Evolutionary conservation across 2,797 vertebrate species (phyloP).

Genomic region (Sarcoramphus papa): DNA sequence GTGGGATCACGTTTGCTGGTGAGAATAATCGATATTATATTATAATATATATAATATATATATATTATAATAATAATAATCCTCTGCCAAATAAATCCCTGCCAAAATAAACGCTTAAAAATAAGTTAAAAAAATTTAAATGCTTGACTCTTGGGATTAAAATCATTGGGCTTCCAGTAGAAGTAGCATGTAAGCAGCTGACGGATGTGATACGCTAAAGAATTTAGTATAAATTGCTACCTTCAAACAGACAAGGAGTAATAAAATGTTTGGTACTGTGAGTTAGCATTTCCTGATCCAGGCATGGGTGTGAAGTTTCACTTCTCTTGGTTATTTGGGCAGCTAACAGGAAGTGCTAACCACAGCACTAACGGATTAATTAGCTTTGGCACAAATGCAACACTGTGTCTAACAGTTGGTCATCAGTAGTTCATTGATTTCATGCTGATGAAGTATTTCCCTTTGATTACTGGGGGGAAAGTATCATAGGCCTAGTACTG

Average conservation of each 20-base stretch:
- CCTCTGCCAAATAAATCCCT: neutral
- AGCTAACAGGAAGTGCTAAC: constrained; percentile 33
- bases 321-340: constrained; percentile 35
- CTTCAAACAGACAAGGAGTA: neutral
- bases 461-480: neutral
- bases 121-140: neutral
- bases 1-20: neutral
- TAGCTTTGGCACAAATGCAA: neutral
- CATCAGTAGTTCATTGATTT: neutral
- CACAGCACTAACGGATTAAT: constrained; percentile 10
- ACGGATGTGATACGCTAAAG: neutral
- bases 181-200: neutral
- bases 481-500: neutral
- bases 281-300: neutral
- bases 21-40: neutral
- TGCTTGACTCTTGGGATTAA: neutral
- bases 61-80: too few species aligned
- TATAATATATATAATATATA: too few species aligned
- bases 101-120: neutral
- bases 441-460: neutral
- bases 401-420: neutral
- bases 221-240: neutral
- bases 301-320: constrained; percentile 32
- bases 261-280: neutral
- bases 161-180: neutral